Base-by-base conservation (phyloP, 2,113 vertebrate species). In the Chloroceryle aenea region DNA sequence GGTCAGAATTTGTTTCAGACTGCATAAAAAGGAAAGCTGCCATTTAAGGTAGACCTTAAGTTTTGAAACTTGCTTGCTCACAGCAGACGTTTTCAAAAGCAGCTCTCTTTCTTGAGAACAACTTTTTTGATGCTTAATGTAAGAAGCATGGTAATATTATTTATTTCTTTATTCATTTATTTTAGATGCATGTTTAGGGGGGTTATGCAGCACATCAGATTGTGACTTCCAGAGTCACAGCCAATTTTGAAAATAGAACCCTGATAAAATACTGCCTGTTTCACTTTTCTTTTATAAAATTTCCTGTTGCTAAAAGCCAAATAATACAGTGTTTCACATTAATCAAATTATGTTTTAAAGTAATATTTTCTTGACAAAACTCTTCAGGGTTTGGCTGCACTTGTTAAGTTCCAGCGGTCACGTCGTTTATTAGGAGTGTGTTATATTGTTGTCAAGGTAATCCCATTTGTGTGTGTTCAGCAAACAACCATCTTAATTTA, bases 381-480 rank as follows among this genome's bases (percentile, higher is more conserved):
- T 79, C 6, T 95, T 22, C 77, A 99, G 99, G 98, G 98, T 5
- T 96, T 99, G 90, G 99, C 99, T 84, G 99, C 99, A 15, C 98
- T 99, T 79, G 98, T 99, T 63, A 99, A 98, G 92, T 99, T 99
- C 91, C 99, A 99, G 78, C 97, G 99, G 79, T 99, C 99, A 34
- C 98, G 99, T 56, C 98, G 99, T 30, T 98, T 99, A 79, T 95
- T 99, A 81, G 99, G 99, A 61, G 99, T 99, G 83, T 99, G 99
- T 98, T 99, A 99, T 94, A 99, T 99, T 93, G 99, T 99, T 85
- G 99, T 99, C 63, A 99, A 99, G 99, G 99, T 99, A 98, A 98
- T 66, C 42, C 38, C 63, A 4, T 27, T 26, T 34, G 43, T 73
- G 34, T 21, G 4, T 50, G 23, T 8, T 12, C 18, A 17, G 16